Percentiles rank a stretch among this genome's conserved stretches.
Conservation (phyloP, 1,140 invertebrate species). For the Epicauta chinensis region DNA sequence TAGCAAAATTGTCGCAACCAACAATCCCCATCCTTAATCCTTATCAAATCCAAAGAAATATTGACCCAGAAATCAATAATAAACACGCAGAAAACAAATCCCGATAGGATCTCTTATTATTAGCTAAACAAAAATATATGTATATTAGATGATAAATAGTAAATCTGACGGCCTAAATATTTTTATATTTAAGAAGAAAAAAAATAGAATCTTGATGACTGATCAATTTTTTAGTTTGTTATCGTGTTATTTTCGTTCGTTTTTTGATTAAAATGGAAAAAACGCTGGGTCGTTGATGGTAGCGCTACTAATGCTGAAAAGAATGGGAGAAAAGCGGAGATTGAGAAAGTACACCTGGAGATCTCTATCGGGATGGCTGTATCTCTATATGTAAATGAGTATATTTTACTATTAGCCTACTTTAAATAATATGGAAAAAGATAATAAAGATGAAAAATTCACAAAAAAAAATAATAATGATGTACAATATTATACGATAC, state of each 20-base stretch:
- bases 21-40: conserved; percentile 13
- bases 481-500: conserved; percentile 24
- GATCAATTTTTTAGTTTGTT: conserved; percentile 28
- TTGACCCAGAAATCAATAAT: conserved; percentile 10
- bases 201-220: conserved; percentile 31
- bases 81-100: too few relatives aligned
- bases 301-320: too few relatives aligned
- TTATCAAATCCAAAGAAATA: conserved; percentile 1
- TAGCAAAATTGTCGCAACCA: conserved; percentile 21
- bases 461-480: conserved; percentile 6
- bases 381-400: conserved; percentile 29
- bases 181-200: conserved; percentile 30
- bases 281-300: conserved; percentile 25
- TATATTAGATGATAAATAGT: conserved; percentile 15
- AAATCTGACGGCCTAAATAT: conserved; percentile 37
- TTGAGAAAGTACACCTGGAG: neutral
- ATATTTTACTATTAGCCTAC: conserved; percentile 33
- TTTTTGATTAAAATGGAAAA: neutral
- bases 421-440: conserved; percentile 18
- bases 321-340: too few relatives aligned
- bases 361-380: neutral
- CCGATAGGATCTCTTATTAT: too few relatives aligned
- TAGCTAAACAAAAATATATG: neutral
- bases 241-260: conserved; percentile 23
- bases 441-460: too few relatives aligned